Percentiles rank a stretch among this genome's conserved stretches.
Conservation (phyloP, 2,113 vertebrate genomes). For the Nerophis lumbriciformis region DNA sequence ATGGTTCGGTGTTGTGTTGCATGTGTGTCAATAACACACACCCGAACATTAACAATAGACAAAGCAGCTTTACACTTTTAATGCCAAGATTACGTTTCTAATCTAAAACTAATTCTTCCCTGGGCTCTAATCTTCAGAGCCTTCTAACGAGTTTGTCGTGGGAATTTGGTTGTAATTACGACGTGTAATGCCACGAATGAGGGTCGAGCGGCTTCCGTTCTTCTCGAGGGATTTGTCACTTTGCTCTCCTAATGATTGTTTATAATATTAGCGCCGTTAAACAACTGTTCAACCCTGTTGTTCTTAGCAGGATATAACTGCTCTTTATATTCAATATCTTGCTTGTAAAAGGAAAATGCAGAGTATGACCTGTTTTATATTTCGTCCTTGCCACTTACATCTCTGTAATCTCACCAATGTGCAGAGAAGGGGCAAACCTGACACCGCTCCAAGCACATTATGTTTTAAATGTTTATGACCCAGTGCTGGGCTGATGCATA, state of each 20-base stretch:
- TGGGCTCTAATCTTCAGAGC: constrained; percentile 21
- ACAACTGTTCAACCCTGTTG: not conserved
- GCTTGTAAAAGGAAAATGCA: no score
- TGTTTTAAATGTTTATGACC: no score
- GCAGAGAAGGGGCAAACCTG: no score
- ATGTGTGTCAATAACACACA: not conserved
- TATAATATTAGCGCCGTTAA: not conserved
- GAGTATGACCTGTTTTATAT: no score
- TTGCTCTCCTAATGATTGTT: not conserved
- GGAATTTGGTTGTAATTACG: constrained; percentile 32
- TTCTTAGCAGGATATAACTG: not conserved
- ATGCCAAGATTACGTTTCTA: constrained; percentile 46
- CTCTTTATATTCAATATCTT: not conserved
- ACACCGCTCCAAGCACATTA: no score
- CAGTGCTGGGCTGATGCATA: no score
- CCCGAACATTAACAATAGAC: constrained; percentile 9
- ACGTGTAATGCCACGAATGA: constrained; percentile 10
- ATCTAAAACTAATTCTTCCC: constrained; percentile 46
- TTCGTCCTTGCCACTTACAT: no score
- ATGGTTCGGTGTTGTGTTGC: not conserved
- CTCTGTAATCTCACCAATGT: no score
- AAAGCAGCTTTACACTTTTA: constrained; percentile 21
- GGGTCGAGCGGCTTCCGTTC: not conserved
- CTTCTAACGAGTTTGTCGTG: constrained; percentile 18
- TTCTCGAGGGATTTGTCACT: not conserved